These are phyloP conservation scores for Ispidina picta DNA, from an alignment of 2,797 vertebrate genomes.

Conservation along the genomic window DNA sequence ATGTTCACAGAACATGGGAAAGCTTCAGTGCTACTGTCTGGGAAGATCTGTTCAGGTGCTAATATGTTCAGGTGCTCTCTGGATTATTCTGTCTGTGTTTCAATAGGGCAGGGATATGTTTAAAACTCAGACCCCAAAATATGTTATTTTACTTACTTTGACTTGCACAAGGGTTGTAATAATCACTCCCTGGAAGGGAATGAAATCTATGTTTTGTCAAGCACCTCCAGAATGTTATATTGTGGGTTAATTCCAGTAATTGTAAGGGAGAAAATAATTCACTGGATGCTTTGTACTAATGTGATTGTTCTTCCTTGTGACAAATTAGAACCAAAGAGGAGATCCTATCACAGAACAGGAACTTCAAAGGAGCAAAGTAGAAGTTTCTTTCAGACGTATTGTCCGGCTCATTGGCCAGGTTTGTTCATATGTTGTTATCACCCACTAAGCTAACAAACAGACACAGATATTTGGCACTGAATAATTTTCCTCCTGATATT, in stretches of 20 bases:
- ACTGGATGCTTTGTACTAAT: not conserved
- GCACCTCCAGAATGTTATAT: not conserved
- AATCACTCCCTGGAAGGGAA: not conserved
- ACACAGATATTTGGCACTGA: not conserved
- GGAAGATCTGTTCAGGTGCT: not conserved
- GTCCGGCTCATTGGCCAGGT: slow-evolving; percentile 80
- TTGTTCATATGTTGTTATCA: not conserved
- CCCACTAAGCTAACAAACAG: not conserved
- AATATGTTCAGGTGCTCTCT: not conserved
- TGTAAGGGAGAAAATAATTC: not conserved
- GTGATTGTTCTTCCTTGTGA: slow-evolving; percentile 7
- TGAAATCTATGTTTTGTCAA: not conserved
- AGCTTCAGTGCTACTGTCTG: not conserved
- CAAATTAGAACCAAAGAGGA: slow-evolving; percentile 78
- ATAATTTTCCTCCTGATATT: not conserved
- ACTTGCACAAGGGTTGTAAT: not conserved
- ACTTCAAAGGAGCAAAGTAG: slow-evolving; percentile 65
- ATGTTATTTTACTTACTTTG: not conserved
- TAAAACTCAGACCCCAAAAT: not conserved
- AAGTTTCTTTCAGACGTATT: slow-evolving; percentile 71
- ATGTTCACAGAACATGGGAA: not conserved
- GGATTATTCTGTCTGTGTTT: not conserved
- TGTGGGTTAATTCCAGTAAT: not conserved
- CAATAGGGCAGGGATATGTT: not conserved
- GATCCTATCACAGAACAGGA: slow-evolving; percentile 71